Conservation (phyloP, 2,113 vertebrate genomes). For the Ailuropoda melanoleuca region DNA sequence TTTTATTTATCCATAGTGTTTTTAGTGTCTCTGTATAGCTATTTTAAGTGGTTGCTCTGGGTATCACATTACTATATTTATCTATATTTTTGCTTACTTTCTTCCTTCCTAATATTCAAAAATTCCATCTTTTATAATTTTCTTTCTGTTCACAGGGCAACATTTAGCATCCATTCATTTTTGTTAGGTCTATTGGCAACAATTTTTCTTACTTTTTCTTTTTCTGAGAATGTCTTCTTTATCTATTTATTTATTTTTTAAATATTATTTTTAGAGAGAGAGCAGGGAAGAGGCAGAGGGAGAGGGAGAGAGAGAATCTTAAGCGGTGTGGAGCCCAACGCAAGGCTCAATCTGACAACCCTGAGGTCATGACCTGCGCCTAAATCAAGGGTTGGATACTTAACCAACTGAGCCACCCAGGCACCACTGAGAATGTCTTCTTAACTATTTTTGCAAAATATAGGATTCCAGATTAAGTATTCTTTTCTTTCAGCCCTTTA, state of each 20-base stretch:
- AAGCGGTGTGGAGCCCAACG: background rate
- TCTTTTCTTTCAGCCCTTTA: background rate
- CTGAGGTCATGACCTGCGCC: background rate
- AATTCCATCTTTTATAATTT: background rate
- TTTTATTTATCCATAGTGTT: background rate
- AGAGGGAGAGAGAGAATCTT: background rate
- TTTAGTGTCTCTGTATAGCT: background rate
- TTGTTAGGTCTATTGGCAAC: background rate
- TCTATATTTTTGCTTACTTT: background rate
- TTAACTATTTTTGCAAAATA: background rate
- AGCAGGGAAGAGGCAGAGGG: background rate
- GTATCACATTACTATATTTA: background rate
- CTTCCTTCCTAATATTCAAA: background rate
- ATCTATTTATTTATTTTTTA: background rate
- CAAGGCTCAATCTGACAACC: background rate
- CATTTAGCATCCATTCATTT: background rate
- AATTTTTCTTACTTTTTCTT: background rate
- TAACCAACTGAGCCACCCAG: background rate
- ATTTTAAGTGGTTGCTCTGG: background rate
- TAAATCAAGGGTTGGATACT: background rate
- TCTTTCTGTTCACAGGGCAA: background rate
- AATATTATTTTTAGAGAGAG: background rate
- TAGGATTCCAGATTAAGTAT: background rate
- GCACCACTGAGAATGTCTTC: background rate
- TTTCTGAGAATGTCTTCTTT: background rate